These are phyloP conservation scores for Urosaurus nigricauda DNA, from an alignment of 2,797 vertebrate genomes.

Conservation along the genomic window DNA sequence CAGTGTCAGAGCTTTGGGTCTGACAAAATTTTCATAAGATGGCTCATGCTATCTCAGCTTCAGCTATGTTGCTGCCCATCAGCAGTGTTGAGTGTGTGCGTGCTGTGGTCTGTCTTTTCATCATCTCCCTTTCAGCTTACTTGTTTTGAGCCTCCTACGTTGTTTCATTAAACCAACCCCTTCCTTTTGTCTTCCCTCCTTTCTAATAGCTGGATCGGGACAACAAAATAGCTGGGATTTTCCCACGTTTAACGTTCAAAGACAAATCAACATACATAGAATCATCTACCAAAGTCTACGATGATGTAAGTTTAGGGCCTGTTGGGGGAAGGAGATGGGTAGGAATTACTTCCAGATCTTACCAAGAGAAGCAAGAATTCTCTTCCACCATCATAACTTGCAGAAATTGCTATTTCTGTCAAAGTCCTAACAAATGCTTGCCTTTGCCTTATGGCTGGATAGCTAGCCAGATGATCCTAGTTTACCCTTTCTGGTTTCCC, in stretches of 20 bases:
- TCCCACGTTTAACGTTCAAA: conserved; percentile 88
- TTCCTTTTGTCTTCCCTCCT: background rate
- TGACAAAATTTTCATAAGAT: too few species aligned
- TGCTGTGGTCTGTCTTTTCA: background rate
- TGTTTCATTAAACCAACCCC: background rate
- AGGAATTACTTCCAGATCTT: background rate
- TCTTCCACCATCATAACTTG: background rate
- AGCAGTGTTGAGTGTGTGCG: too few species aligned
- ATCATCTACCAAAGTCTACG: conserved; percentile 95
- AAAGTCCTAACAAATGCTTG: too few species aligned
- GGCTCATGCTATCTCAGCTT: background rate
- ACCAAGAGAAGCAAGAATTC: fast-evolving
- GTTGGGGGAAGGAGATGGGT: background rate
- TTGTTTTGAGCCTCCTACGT: background rate
- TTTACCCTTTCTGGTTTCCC: background rate
- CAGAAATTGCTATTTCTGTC: background rate
- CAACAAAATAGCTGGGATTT: conserved; percentile 86
- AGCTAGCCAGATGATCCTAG: too few species aligned
- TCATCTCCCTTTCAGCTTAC: background rate
- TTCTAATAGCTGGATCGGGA: conserved; percentile 87
- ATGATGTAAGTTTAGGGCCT: conserved; percentile 85
- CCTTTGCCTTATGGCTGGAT: background rate
- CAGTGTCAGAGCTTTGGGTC: background rate
- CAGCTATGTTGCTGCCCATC: too few species aligned
- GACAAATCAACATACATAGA: conserved; percentile 95